Conservation (phyloP, 1,140 invertebrate species). For the Phocides pigmalion region DNA sequence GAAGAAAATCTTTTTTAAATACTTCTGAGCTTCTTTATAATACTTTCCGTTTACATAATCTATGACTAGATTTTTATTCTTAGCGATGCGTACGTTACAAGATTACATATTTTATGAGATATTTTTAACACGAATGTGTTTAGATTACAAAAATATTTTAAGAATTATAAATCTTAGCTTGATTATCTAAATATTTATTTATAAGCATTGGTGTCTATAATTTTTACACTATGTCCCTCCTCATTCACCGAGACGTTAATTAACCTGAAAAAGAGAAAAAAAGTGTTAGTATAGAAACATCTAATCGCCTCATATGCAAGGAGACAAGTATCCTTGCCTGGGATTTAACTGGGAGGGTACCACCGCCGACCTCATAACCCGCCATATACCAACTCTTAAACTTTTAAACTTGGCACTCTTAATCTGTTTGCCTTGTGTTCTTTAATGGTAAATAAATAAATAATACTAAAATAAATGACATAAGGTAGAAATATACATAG, state of each 20-base stretch:
- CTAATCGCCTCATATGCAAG: neutral
- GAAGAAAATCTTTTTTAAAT: slow-evolving; percentile 7
- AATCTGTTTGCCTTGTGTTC: too few relatives aligned
- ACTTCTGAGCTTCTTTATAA: slow-evolving; percentile 7
- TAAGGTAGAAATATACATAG: too few relatives aligned
- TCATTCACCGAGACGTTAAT: slow-evolving; percentile 39
- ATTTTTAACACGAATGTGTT: slow-evolving; percentile 31
- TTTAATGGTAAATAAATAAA: too few relatives aligned
- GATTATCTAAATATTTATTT: slow-evolving; percentile 41
- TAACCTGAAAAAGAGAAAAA: slow-evolving; percentile 65
- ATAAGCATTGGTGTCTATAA: slow-evolving; percentile 26
- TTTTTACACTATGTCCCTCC: slow-evolving; percentile 11
- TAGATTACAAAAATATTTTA: slow-evolving; percentile 38
- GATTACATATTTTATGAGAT: slow-evolving; percentile 23
- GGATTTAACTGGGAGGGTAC: too few relatives aligned
- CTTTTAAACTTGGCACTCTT: too few relatives aligned
- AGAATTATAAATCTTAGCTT: slow-evolving; percentile 38
- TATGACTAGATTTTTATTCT: slow-evolving; percentile 23
- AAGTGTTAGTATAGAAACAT: slow-evolving; percentile 1
- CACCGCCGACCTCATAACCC: too few relatives aligned
- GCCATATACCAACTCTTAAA: too few relatives aligned
- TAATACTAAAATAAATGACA: too few relatives aligned
- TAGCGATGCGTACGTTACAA: slow-evolving; percentile 24
- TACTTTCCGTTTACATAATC: slow-evolving; percentile 21
- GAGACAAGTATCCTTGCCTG: too few relatives aligned